Base-by-base conservation (phyloP, 2,797 vertebrate genomes). In the Tadarida brasiliensis region DNA sequence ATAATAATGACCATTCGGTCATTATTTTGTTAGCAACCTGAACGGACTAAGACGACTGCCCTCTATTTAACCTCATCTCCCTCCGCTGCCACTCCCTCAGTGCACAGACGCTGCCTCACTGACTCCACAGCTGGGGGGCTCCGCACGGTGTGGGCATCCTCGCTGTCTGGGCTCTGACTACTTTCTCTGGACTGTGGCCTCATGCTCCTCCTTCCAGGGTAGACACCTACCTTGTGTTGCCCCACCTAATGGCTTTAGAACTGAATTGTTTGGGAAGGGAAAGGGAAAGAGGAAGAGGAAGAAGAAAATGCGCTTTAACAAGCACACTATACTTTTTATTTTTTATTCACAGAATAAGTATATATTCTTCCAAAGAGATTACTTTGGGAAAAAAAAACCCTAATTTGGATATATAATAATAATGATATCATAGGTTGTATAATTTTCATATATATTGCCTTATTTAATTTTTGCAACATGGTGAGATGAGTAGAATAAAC, bases 31-130 rank as follows among this genome's bases (percentile, higher is more conserved):
- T 17, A 35, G 71, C 44, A 88, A 30, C 35, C 30, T 1, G 9
- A n/a, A 15, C 3, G 11, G 17, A 71, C 83, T 86, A 44, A 71
- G 26, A 35, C 6, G 16, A 14, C 33, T 9, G 8, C 51, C 44
- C 7, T 90, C 39, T 35, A 11, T 0, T 20, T 57, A 51, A 51
- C 30, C 26, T 30, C 14, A 3, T 35, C 68, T 70, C 22, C 26
- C 33, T 44, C 65, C 7, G 15, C 33, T 5, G 30, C 35, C 15
- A 24, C 56, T 26, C 28, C 5, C 2, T 39, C 56, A 19, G 14
- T 0, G 10, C 4, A 3, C 1, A 4, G 70, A 16, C 49, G 33
- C 4, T 1, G 5, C 30, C 24, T 47, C 10, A 3, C 35, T 61
- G 30, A 12, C 30, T 28, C 77, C n/a, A 28, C 16, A 20, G 28